Evolutionary conservation across 1,140 invertebrate genomes (phyloP).

Genomic region (Meloidogyne chitwoodi): DNA sequence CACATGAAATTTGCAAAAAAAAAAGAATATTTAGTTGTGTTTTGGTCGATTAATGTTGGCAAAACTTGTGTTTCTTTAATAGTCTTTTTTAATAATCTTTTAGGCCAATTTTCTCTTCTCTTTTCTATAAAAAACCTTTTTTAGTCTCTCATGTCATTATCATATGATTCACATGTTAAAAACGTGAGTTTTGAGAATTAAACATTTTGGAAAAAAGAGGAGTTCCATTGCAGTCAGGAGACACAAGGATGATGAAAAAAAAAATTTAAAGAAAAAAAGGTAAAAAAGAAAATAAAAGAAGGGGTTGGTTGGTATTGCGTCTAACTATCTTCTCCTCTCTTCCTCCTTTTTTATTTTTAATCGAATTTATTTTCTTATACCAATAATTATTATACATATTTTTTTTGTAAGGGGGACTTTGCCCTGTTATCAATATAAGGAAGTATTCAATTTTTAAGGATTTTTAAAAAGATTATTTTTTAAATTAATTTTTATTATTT

Average conservation of each 20-base stretch:
- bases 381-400: background rate
- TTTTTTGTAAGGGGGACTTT: background rate
- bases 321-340: background rate
- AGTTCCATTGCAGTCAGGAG: background rate
- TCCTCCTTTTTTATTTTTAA: background rate
- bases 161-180: background rate
- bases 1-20: too few species aligned
- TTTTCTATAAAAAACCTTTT: background rate
- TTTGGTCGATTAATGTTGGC: too few species aligned
- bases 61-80: too few species aligned
- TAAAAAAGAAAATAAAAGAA: background rate
- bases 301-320: background rate
- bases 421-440: background rate
- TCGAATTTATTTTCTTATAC: background rate
- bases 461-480: too few species aligned
- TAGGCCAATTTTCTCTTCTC: background rate
- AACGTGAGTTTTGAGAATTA: background rate
- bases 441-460: too few species aligned
- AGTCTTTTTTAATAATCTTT: background rate
- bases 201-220: background rate
- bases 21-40: too few species aligned
- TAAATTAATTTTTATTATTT: too few species aligned
- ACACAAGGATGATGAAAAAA: background rate
- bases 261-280: background rate
- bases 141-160: background rate